phyloP scores from a whole-genome alignment of 2,797 vertebrate species.

The Galago senegalensis region DNA sequence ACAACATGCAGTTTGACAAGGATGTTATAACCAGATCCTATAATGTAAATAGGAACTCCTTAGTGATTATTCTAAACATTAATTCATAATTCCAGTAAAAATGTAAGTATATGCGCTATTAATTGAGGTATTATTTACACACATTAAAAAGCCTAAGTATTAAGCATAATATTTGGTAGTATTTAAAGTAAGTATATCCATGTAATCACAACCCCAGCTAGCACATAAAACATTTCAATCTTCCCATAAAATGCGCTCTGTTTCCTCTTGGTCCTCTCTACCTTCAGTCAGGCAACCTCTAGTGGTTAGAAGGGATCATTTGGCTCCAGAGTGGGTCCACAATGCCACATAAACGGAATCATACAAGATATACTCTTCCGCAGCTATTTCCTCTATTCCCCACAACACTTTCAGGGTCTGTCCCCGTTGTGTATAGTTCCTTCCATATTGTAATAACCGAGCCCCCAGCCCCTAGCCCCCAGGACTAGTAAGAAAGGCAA shows the following conservation, averaged over 20 bases:
- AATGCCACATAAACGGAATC: fast-evolving
- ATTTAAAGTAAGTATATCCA: neutral
- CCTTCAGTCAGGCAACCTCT: fast-evolving
- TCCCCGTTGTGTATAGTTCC: fast-evolving
- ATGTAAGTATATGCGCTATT: neutral
- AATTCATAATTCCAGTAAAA: neutral
- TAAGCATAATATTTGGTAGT: neutral
- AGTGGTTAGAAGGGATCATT: fast-evolving
- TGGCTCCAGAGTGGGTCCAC: neutral
- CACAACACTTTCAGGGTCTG: fast-evolving
- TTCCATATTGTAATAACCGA: neutral
- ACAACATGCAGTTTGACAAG: neutral
- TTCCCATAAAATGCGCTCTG: fast-evolving
- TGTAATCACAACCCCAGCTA: neutral
- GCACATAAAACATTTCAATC: neutral
- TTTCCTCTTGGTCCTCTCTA: too few relatives aligned
- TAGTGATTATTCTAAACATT: neutral
- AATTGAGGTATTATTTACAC: neutral
- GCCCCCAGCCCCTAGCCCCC: too few relatives aligned
- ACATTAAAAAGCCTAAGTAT: neutral
- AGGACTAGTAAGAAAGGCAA: too few relatives aligned
- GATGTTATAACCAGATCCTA: neutral
- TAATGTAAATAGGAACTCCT: neutral
- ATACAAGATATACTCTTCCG: fast-evolving
- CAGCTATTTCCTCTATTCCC: too few relatives aligned